Evolutionary conservation across 2,797 vertebrate genomes (phyloP).

Genomic region (Balearica regulorum): DNA sequence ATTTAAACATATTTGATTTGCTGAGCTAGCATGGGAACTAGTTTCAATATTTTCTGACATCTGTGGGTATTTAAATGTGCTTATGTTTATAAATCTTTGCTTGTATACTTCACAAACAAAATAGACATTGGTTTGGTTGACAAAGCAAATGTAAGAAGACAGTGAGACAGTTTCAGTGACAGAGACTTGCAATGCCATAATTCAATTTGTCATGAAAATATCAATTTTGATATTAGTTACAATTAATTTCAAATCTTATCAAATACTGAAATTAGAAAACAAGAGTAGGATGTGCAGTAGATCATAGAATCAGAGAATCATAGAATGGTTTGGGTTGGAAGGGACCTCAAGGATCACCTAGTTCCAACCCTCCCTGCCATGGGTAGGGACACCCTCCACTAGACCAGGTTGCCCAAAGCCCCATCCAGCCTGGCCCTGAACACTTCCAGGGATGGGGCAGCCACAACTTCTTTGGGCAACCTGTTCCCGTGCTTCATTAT

Average conservation of each 20-base stretch:
- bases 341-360: too few species aligned
- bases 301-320: background rate
- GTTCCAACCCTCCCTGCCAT: too few species aligned
- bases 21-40: background rate
- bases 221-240: background rate
- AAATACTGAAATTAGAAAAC: background rate
- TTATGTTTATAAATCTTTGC: background rate
- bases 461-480: too few species aligned
- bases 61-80: background rate
- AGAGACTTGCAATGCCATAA: background rate
- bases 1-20: background rate
- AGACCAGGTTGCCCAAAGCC: too few species aligned
- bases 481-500: too few species aligned
- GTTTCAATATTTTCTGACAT: background rate
- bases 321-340: too few species aligned
- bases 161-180: background rate
- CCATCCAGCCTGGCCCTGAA: too few species aligned
- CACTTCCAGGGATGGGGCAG: too few species aligned
- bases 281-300: background rate
- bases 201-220: background rate
- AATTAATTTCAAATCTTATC: background rate
- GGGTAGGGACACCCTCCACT: too few species aligned
- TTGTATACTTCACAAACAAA: background rate
- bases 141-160: background rate
- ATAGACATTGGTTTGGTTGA: background rate